Evolutionary conservation across 2,888 invertebrate species (phyloP).

Genomic region (Anthophora plumipes): DNA sequence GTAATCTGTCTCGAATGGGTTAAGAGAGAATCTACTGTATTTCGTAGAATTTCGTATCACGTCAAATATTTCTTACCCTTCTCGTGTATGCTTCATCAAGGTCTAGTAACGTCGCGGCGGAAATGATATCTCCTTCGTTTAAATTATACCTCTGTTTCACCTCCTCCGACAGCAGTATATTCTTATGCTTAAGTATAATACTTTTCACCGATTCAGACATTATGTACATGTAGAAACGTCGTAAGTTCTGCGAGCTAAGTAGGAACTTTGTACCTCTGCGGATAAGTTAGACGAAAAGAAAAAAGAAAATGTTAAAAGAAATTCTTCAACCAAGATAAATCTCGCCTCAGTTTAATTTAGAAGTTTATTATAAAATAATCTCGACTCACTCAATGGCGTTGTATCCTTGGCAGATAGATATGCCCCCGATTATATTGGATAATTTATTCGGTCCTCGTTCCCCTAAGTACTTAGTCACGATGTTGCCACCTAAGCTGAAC

Average conservation of each 20-base stretch:
- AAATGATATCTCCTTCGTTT: conserved; percentile 92
- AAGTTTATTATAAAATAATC: neutral
- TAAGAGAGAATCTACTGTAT: no score
- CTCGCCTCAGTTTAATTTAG: no score
- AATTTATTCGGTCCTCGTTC: conserved; percentile 89
- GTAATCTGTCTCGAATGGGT: no score
- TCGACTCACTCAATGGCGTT: conserved; percentile 93
- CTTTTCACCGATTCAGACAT: conserved; percentile 97
- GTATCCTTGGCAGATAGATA: conserved; percentile 98
- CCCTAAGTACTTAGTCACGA: conserved; percentile 96
- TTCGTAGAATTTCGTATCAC: neutral
- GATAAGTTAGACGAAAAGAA: neutral
- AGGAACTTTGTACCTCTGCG: conserved; percentile 92
- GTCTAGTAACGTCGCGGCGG: conserved; percentile 94
- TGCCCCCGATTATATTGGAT: conserved; percentile 92
- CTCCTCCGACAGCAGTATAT: conserved; percentile 90
- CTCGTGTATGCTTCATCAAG: conserved; percentile 96
- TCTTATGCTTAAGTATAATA: conserved; percentile 93
- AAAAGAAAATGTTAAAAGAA: no score
- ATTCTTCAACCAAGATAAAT: no score
- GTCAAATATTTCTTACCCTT: conserved; percentile 66
- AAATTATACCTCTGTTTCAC: conserved; percentile 89
- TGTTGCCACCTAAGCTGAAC: conserved; percentile 97
- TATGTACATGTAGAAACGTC: conserved; percentile 95
- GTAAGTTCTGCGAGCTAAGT: conserved; percentile 94